These are phyloP conservation scores for Chlorocebus sabaeus DNA, from an alignment of 2,113 vertebrate species.

Conservation along the genomic window DNA sequence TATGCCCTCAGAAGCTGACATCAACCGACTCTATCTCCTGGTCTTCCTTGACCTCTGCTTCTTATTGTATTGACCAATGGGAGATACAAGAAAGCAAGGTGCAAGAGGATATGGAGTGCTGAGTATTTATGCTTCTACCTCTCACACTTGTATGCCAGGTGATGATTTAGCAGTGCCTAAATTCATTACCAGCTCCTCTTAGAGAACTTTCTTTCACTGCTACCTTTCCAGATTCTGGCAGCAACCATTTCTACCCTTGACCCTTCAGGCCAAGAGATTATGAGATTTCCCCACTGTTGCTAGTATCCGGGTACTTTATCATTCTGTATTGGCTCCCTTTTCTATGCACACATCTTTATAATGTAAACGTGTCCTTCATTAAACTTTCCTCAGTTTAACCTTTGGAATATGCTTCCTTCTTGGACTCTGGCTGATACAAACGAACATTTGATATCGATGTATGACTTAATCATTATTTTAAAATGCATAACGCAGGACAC, in stretches of 20 bases:
- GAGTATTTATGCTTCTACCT: not conserved
- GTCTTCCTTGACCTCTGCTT: not conserved
- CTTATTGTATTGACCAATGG: not conserved
- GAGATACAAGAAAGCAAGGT: not conserved
- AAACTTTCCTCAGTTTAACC: not conserved
- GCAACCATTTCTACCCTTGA: not conserved
- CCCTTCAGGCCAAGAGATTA: not conserved
- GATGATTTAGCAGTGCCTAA: not conserved
- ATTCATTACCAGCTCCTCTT: not conserved
- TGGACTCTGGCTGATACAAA: not conserved
- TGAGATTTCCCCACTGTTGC: not conserved
- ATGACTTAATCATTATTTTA: not conserved
- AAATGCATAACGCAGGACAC: not conserved
- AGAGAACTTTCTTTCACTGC: not conserved
- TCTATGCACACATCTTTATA: not conserved
- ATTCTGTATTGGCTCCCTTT: not conserved
- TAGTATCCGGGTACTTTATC: not conserved
- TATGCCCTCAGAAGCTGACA: not conserved
- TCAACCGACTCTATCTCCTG: not conserved
- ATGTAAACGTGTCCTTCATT: not conserved
- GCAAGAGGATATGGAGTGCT: no score
- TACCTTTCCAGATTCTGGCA: not conserved
- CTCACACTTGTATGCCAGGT: not conserved
- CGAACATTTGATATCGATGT: not conserved
- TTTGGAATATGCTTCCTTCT: not conserved